phyloP scores from a whole-genome alignment of 2,113 vertebrate species.

The Pongo pygmaeus region DNA sequence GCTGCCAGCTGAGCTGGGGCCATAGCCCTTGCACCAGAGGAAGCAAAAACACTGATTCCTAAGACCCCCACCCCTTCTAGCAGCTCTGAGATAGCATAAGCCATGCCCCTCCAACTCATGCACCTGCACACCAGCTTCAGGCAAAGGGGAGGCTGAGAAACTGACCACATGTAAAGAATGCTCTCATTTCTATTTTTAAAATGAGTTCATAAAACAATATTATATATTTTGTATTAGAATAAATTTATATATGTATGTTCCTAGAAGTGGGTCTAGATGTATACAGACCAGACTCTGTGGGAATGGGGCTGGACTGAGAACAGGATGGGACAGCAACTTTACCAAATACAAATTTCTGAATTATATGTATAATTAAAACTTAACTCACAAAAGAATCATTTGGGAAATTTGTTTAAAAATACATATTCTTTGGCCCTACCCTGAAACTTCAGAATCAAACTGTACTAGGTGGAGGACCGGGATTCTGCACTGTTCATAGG shows the following conservation, averaged over 20 bases:
- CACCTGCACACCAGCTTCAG: neutral
- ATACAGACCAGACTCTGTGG: neutral
- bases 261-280: neutral
- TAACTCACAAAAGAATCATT: neutral
- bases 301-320: neutral
- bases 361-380: neutral
- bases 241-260: neutral
- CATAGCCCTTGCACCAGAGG: fast-evolving
- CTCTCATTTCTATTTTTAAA: neutral
- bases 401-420: neutral
- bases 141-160: neutral
- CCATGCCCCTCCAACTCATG: too few relatives aligned
- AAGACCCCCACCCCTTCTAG: neutral
- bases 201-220: neutral
- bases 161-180: neutral
- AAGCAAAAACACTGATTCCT: neutral
- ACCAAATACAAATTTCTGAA: neutral
- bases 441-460: neutral
- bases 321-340: neutral
- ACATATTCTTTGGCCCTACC: neutral
- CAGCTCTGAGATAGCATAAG: neutral
- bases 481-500: neutral
- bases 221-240: neutral
- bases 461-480: neutral
- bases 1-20: neutral